A percentile compares a stretch with the other conserved stretches of the same genome.
Evolutionary conservation across 2,888 invertebrate genomes (phyloP).

Genomic region (Scelioninae gen. 1): DNA sequence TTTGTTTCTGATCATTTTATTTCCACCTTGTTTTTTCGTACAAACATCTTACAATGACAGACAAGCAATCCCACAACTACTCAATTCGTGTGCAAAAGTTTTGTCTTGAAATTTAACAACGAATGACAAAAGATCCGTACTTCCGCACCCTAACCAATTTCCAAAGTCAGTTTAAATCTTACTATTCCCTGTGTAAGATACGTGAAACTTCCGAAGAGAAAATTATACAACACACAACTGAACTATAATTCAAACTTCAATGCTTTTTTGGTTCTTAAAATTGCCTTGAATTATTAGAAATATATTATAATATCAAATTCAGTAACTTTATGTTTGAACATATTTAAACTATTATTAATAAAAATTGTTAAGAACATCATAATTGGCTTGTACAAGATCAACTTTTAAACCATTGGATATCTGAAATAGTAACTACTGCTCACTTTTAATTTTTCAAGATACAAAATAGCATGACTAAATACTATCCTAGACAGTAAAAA

Average conservation of each 20-base stretch:
- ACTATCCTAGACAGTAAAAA: too few species aligned
- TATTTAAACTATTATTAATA: too few species aligned
- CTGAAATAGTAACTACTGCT: too few species aligned
- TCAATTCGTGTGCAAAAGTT: slow-evolving; percentile 45
- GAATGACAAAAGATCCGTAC: slow-evolving; percentile 58
- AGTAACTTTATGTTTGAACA: too few species aligned
- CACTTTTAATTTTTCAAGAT: too few species aligned
- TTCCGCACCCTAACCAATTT: slow-evolving; percentile 52
- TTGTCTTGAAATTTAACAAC: slow-evolving; percentile 44
- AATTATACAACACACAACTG: slow-evolving; percentile 44
- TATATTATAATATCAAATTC: too few species aligned
- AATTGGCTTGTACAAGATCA: too few species aligned
- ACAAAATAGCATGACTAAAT: too few species aligned
- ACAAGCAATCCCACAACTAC: slow-evolving; percentile 56
- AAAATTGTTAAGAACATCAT: too few species aligned
- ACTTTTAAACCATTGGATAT: too few species aligned
- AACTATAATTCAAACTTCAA: slow-evolving; percentile 46
- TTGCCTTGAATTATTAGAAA: too few species aligned
- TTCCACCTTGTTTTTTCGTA: slow-evolving; percentile 34
- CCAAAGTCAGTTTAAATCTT: slow-evolving; percentile 57
- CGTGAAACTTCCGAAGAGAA: slow-evolving; percentile 43
- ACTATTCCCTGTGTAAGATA: slow-evolving; percentile 16
- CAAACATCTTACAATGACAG: slow-evolving; percentile 44
- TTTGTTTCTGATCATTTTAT: slow-evolving; percentile 60
- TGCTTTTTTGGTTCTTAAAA: too few species aligned